Evolutionary conservation across 2,888 invertebrate species (phyloP).

Genomic region (Eristalis pertinax): DNA sequence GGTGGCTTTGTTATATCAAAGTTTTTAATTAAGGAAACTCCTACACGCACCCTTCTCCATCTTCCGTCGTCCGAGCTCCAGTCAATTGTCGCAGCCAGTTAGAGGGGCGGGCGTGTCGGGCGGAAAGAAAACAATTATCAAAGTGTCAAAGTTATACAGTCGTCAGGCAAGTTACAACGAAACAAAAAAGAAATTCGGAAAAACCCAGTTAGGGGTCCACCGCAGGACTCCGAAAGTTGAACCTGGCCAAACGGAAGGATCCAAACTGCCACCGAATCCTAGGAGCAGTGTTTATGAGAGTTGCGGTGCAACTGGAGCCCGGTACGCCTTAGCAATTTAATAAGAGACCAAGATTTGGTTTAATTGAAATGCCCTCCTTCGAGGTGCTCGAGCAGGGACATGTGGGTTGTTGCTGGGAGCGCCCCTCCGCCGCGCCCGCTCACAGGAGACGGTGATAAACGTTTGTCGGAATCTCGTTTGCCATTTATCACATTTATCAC

Average conservation of each 20-base stretch:
- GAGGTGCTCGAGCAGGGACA: background rate
- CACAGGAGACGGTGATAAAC: conserved; percentile 7
- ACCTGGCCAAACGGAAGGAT: conserved; percentile 8
- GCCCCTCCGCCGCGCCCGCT: background rate
- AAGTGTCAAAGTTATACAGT: conserved; percentile 62
- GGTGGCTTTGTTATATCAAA: conserved; percentile 47
- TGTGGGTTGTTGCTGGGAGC: background rate
- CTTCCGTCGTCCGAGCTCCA: no score
- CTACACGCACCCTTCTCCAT: background rate
- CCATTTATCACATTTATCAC: conserved; percentile 10
- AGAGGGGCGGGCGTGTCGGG: background rate
- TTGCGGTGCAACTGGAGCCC: conserved; percentile 7
- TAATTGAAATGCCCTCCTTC: conserved; percentile 49
- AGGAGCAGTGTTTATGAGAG: conserved; percentile 59
- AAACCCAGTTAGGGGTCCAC: conserved; percentile 4
- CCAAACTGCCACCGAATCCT: conserved; percentile 41
- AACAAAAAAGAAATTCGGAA: background rate
- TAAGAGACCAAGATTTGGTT: conserved; percentile 48
- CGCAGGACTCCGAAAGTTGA: background rate
- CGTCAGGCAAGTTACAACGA: conserved; percentile 13
- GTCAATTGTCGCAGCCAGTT: background rate
- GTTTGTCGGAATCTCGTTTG: conserved; percentile 14
- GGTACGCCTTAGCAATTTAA: conserved; percentile 41
- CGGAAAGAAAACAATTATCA: conserved; percentile 54
- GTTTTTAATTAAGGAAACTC: conserved; percentile 68